Base-by-base conservation (phyloP, 2,113 vertebrate species). In the Tupaia chinensis region DNA sequence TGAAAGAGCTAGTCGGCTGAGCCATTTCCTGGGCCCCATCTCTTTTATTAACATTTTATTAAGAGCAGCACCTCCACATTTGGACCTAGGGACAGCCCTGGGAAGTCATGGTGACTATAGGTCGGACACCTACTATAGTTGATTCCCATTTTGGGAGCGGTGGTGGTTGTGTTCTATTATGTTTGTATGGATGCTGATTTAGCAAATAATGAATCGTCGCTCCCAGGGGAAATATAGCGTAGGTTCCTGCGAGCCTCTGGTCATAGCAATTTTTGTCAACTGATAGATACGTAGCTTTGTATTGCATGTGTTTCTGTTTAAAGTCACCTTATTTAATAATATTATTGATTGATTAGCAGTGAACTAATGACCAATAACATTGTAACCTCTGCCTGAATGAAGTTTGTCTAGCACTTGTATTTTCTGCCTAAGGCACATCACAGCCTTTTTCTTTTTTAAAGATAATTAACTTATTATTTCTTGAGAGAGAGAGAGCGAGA, bases 301-400 rank as follows among this genome's bases (percentile, higher is more conserved):
- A 86, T 84, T 73, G 10, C 44, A 4, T 17, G 7, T 83, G 19
- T 14, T 95, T 90, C 61, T 89, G 34, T 85, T 17, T 65, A 72
- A 60, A 74, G 32, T 20, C 23, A 15, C 53, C 66, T 87, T 69
- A 74, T 25, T 83, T 83, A 56, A 15, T 60, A 60, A 44, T 3
- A 17, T 25, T 69, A 54, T 66, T 92, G 66, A 74, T 54, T 89
- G 66, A 53, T 34, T 63, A 7, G 20, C 22, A 27, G 69, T 23
- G 16, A 84, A 53, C n/a, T 92, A 20, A 17, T 0, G 20, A 44
- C 66, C 60, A 13, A 9, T 12, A 29, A 61, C 27, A 32, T 3
- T 7, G 2, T 70, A 70, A 80, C 17, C 56, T 9, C n/a, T 1
- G 14, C 12, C 76, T 14, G 7, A 27, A 20, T 9, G 4, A 84